Evolutionary conservation across 1,140 invertebrate genomes (phyloP), one percentile per base, ranked within the genome.

Genomic region (Eriosoma lanigerum): DNA sequence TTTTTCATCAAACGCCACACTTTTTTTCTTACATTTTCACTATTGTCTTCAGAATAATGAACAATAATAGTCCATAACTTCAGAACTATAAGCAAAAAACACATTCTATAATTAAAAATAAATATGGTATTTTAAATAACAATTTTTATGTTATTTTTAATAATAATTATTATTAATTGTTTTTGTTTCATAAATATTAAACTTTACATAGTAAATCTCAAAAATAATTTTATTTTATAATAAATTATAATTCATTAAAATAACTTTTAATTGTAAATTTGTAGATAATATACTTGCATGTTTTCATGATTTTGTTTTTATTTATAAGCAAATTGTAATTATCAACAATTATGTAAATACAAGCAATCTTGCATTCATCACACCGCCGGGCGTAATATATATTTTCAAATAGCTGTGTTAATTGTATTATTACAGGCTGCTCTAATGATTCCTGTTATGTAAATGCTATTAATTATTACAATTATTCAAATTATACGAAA

Each of bases 11-110:
- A 62, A 60, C 56, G 8, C 75, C 75, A 78, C 4, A 78, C 56
- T 26, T 52, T 38, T 29, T 24, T 46, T 78, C 75, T 78, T 24
- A 78, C 56, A 24, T 62, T 56, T 60, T 78, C 56, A 60, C 56
- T 78, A 8, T 78, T 26, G 15, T 78, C 75, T 78, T 78, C 75
- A 29, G 75, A 60, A 78, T 60, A 78, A 26, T 44, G 38, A 62
- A 78, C 24, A 6, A 78, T 60, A 44, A 78, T 29, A 26, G 58
- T 78, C 75, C 75, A 78, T 46, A 78, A 9, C 3, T 48, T 78
- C 9, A 78, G 56, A 19, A 78, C 75, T 78, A 32, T 2, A 38
- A 12, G 21, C n/a, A 32, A 73, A 52, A 9, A 72, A 15, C 19
- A 21, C 12, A 9, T 38, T 38, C 8, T 8, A 38, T 38, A 38